phyloP scores from a whole-genome alignment of 2,797 vertebrate genomes.

The Helicolenus hilgendorfi region DNA sequence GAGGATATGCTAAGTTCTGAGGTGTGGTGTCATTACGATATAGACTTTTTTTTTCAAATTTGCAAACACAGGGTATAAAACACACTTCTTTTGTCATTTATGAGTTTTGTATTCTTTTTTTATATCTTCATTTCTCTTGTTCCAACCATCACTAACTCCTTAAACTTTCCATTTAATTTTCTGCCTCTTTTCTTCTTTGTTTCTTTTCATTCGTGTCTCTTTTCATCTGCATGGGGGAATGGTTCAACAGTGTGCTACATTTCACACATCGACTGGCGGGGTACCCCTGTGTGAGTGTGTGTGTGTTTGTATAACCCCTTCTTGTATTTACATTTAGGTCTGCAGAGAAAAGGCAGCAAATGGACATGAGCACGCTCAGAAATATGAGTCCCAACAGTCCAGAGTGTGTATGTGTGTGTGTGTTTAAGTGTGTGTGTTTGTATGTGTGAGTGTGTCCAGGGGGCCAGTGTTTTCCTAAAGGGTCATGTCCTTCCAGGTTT shows the following conservation, averaged over 20 bases:
- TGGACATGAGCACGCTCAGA: constrained; percentile 72
- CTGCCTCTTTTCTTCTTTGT: background rate
- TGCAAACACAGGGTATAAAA: background rate
- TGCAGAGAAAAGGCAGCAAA: constrained; percentile 75
- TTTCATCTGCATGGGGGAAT: constrained; percentile 52
- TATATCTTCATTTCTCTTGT: background rate
- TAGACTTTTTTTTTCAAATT: background rate
- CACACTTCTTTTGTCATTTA: background rate
- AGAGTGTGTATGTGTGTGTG: constrained; percentile 26
- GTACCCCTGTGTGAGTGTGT: constrained; percentile 38
- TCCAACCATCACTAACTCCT: background rate
- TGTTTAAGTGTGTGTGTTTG: constrained; percentile 31
- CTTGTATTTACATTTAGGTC: constrained; percentile 85
- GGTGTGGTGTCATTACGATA: too few species aligned
- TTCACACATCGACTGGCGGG: constrained; percentile 80
- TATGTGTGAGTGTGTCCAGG: constrained; percentile 52
- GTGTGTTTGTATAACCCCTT: constrained; percentile 85
- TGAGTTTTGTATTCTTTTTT: background rate
- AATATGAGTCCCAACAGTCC: constrained; percentile 74
- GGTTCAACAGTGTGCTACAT: constrained; percentile 71
- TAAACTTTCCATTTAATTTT: constrained; percentile 20
- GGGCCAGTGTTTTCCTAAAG: constrained; percentile 80
- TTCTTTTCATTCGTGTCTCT: constrained; percentile 27
- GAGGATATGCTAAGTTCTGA: background rate
- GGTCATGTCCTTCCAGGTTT: constrained; percentile 85